phyloP scores from a whole-genome alignment of 2,113 vertebrate genomes.

The Heterotis niloticus region DNA sequence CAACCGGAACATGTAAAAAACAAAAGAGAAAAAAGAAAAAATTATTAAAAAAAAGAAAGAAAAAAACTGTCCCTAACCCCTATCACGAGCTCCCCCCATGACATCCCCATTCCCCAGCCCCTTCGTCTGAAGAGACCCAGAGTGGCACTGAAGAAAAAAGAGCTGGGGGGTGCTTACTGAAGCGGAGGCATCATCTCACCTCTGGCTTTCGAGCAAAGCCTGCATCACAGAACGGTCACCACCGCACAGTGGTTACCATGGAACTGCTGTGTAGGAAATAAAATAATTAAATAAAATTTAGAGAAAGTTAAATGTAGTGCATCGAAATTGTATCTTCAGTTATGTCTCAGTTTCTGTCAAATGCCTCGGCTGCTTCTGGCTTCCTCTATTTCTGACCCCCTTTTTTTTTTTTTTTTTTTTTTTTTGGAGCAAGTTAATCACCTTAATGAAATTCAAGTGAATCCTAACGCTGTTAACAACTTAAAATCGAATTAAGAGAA shows the following conservation, averaged over 20 bases:
- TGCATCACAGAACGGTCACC: conserved; percentile 46
- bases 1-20: conserved; percentile 87
- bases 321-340: conserved; percentile 58
- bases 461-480: conserved; percentile 54
- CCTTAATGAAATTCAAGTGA: conserved; percentile 54
- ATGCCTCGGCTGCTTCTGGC: conserved; percentile 73
- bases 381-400: conserved; percentile 49
- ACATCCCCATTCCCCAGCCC: conserved; percentile 78
- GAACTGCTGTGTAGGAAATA: conserved; percentile 56
- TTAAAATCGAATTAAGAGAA: conserved; percentile 46
- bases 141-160: conserved; percentile 62
- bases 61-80: background rate
- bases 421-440: conserved; percentile 77
- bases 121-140: conserved; percentile 72
- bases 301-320: conserved; percentile 48
- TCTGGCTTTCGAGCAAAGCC: conserved; percentile 47
- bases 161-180: conserved; percentile 29
- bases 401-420: conserved; percentile 50
- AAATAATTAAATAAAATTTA: conserved; percentile 16
- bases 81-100: conserved; percentile 45
- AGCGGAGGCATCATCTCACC: conserved; percentile 40
- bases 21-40: no score
- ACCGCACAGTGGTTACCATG: conserved; percentile 59
- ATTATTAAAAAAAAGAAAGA: background rate
- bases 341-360: conserved; percentile 59